Percentiles rank a stretch among this genome's conserved stretches.
Evolutionary conservation across 2,888 invertebrate species (phyloP).

Genomic region (Oegoconia quadripuncta): DNA sequence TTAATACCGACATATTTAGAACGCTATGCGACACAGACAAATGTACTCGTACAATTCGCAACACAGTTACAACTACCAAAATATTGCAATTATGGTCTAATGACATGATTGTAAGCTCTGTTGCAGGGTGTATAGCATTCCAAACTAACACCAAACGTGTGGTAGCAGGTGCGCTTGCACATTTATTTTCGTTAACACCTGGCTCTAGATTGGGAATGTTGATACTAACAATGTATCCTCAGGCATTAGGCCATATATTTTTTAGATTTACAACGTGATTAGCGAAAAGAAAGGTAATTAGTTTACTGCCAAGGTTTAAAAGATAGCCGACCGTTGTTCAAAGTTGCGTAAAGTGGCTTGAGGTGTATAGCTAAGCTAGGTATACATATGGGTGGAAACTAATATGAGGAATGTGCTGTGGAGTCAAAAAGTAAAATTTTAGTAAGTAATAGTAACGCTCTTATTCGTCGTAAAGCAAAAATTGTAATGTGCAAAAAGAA

Average conservation of each 20-base stretch:
- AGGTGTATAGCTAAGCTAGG: too few species aligned
- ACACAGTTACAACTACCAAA: neutral
- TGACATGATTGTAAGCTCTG: neutral
- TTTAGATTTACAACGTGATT: neutral
- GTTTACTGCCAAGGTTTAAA: neutral
- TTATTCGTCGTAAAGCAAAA: too few species aligned
- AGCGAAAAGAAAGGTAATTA: neutral
- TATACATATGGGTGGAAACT: too few species aligned
- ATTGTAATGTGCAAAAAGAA: too few species aligned
- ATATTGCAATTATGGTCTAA: neutral
- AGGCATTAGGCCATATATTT: neutral
- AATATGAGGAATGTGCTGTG: too few species aligned
- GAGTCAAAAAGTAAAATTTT: too few species aligned
- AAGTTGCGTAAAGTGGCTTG: too few species aligned
- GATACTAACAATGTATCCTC: conserved; percentile 7
- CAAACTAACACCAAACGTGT: conserved; percentile 29
- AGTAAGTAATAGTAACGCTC: too few species aligned
- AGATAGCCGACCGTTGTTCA: too few species aligned
- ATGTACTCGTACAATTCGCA: conserved; percentile 16
- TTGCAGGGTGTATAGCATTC: conserved; percentile 8
- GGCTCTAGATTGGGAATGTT: conserved; percentile 24
- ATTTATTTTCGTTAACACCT: conserved; percentile 44
- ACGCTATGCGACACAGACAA: conserved; percentile 25
- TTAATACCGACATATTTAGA: conserved; percentile 37
- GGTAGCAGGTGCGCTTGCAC: conserved; percentile 34